Evolutionary conservation across 2,888 invertebrate genomes (phyloP).

Genomic region (Macropis europaea): DNA sequence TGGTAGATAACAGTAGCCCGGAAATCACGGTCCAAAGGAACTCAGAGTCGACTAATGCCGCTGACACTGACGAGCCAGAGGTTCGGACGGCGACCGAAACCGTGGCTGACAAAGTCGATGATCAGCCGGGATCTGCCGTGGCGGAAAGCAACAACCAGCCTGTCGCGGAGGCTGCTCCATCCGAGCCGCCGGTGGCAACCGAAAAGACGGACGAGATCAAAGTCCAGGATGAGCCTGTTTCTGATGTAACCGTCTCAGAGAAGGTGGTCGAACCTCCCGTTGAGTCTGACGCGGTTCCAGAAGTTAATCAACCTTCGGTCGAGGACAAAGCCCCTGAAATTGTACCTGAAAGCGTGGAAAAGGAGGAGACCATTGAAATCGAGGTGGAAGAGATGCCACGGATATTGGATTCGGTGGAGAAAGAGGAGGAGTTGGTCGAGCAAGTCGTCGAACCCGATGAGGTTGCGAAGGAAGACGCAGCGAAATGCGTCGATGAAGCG

Average conservation of each 20-base stretch:
- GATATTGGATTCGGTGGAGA: background rate
- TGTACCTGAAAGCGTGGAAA: background rate
- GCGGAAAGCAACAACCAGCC: background rate
- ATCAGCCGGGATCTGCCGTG: background rate
- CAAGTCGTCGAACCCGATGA: background rate
- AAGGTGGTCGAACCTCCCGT: background rate
- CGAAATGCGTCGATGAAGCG: slow-evolving; percentile 21
- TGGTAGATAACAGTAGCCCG: slow-evolving; percentile 23
- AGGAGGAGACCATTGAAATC: background rate
- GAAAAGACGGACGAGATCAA: background rate
- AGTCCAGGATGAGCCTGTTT: background rate
- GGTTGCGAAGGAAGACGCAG: background rate
- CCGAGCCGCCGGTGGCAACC: background rate
- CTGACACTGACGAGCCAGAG: background rate
- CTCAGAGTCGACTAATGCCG: slow-evolving; percentile 1
- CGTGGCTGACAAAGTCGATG: background rate
- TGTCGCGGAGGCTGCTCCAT: background rate
- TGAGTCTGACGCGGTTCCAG: background rate
- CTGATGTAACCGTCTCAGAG: background rate
- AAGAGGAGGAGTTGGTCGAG: slow-evolving; percentile 5
- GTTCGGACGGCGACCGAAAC: background rate
- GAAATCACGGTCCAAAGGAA: background rate
- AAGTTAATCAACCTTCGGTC: background rate
- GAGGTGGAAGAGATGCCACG: background rate
- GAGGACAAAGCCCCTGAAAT: background rate